Evolutionary conservation across 2,888 invertebrate species (phyloP).

Genomic region (Stenoptilia bipunctidactyla): DNA sequence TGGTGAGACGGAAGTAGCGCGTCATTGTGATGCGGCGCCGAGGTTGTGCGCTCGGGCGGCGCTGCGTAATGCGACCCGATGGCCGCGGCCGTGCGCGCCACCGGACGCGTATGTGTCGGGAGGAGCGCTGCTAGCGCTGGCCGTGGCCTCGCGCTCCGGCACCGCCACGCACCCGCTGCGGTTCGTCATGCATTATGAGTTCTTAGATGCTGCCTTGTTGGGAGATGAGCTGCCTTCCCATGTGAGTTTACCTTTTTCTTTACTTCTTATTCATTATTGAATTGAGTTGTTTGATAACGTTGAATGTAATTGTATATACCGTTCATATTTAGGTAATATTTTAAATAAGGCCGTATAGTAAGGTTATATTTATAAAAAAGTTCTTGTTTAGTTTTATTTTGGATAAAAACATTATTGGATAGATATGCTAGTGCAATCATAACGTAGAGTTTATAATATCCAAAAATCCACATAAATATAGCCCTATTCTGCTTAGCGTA

Average conservation of each 20-base stretch:
- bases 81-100: conserved; percentile 82
- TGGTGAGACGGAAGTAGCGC: conserved; percentile 65
- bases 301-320: no score
- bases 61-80: conserved; percentile 77
- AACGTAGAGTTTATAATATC: no score
- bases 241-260: conserved; percentile 5
- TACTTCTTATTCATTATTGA: no score
- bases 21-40: conserved; percentile 79
- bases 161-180: conserved; percentile 85
- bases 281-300: no score
- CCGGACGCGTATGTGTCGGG: conserved; percentile 83
- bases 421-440: no score
- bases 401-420: no score
- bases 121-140: conserved; percentile 40
- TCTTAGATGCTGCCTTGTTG: conserved; percentile 83
- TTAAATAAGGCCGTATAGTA: no score
- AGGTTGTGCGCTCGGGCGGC: conserved; percentile 86
- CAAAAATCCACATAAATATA: no score
- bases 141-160: conserved; percentile 72
- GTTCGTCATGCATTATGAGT: conserved; percentile 83
- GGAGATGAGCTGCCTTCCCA: conserved; percentile 73
- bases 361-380: no score
- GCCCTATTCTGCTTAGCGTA: no score
- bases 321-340: no score
- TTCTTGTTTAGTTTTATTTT: no score